Evolutionary conservation across 30 jellyfish, hydroid and myxozoan species (phyloP), one percentile per base, ranked within the genome.

Genomic region (Morbakka virulenta): DNA sequence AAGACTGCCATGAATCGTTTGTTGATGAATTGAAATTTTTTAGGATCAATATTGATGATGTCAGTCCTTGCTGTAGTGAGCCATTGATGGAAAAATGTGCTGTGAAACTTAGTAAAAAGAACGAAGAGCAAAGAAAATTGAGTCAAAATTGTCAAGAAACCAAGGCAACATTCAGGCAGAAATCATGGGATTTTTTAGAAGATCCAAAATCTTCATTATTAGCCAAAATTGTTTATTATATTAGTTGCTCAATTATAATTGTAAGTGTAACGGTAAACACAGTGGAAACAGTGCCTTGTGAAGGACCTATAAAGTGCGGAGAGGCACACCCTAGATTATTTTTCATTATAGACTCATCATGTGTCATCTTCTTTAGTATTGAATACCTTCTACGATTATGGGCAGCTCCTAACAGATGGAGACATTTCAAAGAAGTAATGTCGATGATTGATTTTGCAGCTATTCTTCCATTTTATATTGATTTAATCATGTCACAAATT

Each of bases 1-100:
- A 80, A 41, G 98, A 92, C 28, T 92, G 98, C 82, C 85, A 67
- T 69, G 98, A 92, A 41, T 88, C 96, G 29, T 92, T 74, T 69
- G 27, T 81, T 11, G 98, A 92, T 70, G 98, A 92, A 67, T 70
- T 92, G 78, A 76, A 74, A 30, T 92, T 92, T 74, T 92, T 92
- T 51, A 94, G 91, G 11, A 53, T 92, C 52, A 68, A 72, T 17
- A 24, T 75, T 12, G 90, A 79, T 0, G 98, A 84, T 32, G 88
- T 92, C 26, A 82, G 96, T 30, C 77, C 93, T 6, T 92, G 98
- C 80, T 92, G 98, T 51, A 74, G 95, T 74, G 98, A 92, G 50
- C 32, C 95, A 32, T 53, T 86, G 27, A 76, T 76, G 66, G 96
- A 86, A 50, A 81, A 70, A 27, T 92, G 81, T 66, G 74, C 95